Percentiles rank a stretch among this genome's conserved stretches.
phyloP scores from a whole-genome alignment of 2,797 vertebrate genomes.

The Cichlasoma orientale region DNA sequence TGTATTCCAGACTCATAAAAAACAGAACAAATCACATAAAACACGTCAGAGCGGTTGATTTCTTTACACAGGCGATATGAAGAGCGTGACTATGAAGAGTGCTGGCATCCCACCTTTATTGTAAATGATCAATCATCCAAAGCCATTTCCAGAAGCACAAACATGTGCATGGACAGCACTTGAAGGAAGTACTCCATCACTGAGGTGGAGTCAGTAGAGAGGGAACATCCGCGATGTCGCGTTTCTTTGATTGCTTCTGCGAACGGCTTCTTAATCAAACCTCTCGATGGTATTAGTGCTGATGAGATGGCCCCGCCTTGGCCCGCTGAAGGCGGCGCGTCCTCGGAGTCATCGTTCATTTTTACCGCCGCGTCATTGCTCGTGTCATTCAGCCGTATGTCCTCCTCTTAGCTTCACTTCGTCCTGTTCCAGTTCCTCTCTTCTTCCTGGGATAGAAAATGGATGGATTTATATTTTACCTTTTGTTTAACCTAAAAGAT shows the following conservation, averaged over 20 bases:
- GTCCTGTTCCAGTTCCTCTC: neutral
- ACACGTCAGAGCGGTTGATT: neutral
- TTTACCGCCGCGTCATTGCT: neutral
- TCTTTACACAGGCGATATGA: neutral
- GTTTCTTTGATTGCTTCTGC: slow-evolving; percentile 33
- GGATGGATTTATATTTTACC: neutral
- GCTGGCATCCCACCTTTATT: neutral
- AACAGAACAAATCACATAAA: neutral
- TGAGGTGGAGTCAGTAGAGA: neutral
- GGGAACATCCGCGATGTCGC: neutral
- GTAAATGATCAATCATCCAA: neutral
- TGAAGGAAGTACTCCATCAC: neutral
- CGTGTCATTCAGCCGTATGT: neutral
- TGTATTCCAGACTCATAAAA: neutral
- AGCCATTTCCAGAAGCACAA: neutral
- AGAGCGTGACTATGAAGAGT: neutral
- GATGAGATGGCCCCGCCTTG: slow-evolving; percentile 19
- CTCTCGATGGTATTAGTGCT: slow-evolving; percentile 3
- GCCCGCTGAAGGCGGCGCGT: neutral
- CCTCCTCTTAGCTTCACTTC: neutral
- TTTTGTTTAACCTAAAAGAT: neutral
- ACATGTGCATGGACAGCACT: neutral
- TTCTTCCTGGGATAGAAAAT: neutral
- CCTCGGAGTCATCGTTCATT: neutral
- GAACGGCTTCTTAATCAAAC: slow-evolving; percentile 30